Percentiles rank a stretch among this genome's conserved stretches.
Conservation (phyloP, 2,888 invertebrate species). For the Cheilosia soror region DNA sequence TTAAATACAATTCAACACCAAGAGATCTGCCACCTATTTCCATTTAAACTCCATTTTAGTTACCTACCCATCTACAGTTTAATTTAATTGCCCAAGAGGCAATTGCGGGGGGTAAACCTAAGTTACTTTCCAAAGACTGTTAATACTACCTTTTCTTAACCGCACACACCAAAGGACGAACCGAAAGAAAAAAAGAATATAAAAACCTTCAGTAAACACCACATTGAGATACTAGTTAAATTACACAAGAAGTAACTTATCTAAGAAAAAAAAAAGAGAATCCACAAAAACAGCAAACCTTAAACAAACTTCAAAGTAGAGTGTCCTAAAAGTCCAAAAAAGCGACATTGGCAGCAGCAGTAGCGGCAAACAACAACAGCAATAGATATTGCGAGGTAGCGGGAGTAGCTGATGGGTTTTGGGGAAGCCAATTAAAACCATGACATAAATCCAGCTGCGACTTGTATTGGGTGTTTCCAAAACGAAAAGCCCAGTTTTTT, state of each 20-base stretch:
- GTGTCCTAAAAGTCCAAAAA: constrained; percentile 33
- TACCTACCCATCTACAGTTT: constrained; percentile 53
- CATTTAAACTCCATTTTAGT: constrained; percentile 62
- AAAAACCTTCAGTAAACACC: constrained; percentile 59
- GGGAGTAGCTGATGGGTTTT: constrained; percentile 68
- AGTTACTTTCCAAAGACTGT: constrained; percentile 9
- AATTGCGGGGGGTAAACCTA: not conserved
- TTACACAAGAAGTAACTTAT: constrained; percentile 12
- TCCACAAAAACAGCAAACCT: constrained; percentile 30
- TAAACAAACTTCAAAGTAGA: constrained; percentile 52
- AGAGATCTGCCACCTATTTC: constrained; percentile 37
- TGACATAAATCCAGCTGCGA: constrained; percentile 84
- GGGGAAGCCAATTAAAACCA: constrained; percentile 83
- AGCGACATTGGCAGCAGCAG: constrained; percentile 29
- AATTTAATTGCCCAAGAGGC: constrained; percentile 54
- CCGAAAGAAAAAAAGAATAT: constrained; percentile 26
- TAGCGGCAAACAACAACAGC: constrained; percentile 7
- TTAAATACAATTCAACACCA: constrained; percentile 64
- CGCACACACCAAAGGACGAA: constrained; percentile 1
- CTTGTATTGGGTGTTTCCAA: constrained; percentile 84
- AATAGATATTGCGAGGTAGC: not conserved
- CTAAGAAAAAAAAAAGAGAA: constrained; percentile 24
- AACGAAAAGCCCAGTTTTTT: constrained; percentile 77
- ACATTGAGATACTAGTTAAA: constrained; percentile 59
- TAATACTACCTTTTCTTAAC: constrained; percentile 29